These are phyloP conservation scores for Bufotes viridis DNA, from an alignment of 2,797 vertebrate genomes.

Conservation along the genomic window DNA sequence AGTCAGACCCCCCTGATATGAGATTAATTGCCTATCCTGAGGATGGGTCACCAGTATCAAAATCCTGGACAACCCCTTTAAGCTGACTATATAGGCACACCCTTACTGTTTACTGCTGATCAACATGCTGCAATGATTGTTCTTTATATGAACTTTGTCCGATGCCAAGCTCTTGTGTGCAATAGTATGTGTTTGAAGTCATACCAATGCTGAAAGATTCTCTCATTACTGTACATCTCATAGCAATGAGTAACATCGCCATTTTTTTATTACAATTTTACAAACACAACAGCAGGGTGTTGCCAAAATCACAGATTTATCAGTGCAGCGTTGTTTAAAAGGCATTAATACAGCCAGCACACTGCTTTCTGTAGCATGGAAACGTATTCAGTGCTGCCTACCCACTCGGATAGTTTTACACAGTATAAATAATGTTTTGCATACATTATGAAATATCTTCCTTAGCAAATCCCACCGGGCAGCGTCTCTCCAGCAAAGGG, in stretches of 20 bases:
- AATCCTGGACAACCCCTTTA: neutral
- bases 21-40: too few species aligned
- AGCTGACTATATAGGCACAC: neutral
- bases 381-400: neutral
- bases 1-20: too few species aligned
- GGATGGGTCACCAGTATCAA: too few species aligned
- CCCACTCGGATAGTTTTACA: slow-evolving; percentile 35
- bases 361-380: slow-evolving; percentile 5
- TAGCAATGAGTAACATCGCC: slow-evolving; percentile 39
- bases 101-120: neutral
- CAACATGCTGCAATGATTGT: slow-evolving; percentile 23
- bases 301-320: slow-evolving; percentile 14
- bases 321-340: neutral
- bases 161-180: slow-evolving; percentile 36
- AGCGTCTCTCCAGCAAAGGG: slow-evolving; percentile 29
- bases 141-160: slow-evolving; percentile 45
- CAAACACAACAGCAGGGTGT: slow-evolving; percentile 29
- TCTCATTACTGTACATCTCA: slow-evolving; percentile 6
- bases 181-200: slow-evolving; percentile 51
- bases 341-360: neutral
- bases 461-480: slow-evolving; percentile 12
- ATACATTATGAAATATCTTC: slow-evolving; percentile 30
- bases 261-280: slow-evolving; percentile 29
- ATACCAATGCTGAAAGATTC: slow-evolving; percentile 36
- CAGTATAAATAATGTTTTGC: slow-evolving; percentile 35